Evolutionary conservation across 2,113 vertebrate species (phyloP).

Genomic region (Struthidea cinerea): DNA sequence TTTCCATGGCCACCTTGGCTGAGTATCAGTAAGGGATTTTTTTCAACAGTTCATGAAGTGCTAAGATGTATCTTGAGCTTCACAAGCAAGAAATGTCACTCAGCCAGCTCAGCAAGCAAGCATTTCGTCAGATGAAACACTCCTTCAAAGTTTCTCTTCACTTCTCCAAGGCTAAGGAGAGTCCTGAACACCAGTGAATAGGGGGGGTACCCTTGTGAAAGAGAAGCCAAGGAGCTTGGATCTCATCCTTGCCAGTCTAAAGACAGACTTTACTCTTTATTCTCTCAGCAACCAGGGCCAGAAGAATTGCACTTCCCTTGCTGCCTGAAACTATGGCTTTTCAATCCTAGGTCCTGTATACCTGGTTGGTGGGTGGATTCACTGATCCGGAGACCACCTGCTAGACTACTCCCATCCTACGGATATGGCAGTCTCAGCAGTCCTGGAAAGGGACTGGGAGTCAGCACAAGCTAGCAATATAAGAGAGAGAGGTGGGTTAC

Average conservation of each 20-base stretch:
- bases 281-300: not conserved
- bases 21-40: not conserved
- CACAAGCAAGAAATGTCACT: not conserved
- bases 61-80: not conserved
- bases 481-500: not conserved
- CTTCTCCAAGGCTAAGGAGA: not conserved
- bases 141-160: not conserved
- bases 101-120: not conserved
- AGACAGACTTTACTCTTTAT: not conserved
- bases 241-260: not conserved
- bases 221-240: not conserved
- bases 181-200: not conserved
- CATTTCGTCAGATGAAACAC: not conserved
- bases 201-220: not conserved
- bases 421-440: not conserved
- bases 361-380: not conserved
- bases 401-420: not conserved
- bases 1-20: conserved; percentile 3
- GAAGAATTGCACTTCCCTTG: not conserved
- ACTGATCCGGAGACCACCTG: not conserved
- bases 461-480: not conserved
- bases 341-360: not conserved
- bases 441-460: not conserved
- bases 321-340: not conserved
- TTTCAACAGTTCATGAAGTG: conserved; percentile 7